Evolutionary conservation across 35 echinoderm and acorn worm genomes (phyloP), one percentile per base, ranked within the genome.

Genomic region (Ophioderma brevispina): DNA sequence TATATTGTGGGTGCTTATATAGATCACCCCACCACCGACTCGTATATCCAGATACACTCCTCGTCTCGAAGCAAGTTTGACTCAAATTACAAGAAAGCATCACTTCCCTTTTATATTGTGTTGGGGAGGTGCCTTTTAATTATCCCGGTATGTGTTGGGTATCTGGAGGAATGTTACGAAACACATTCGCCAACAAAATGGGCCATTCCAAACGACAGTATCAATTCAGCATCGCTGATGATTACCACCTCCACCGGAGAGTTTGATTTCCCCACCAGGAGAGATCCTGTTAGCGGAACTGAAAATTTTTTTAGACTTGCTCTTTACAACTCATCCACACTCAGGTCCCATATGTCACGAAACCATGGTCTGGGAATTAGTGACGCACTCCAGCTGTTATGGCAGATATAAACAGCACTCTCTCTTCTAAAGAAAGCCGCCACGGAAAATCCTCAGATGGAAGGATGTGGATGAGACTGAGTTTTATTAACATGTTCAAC

Each of bases 111-210:
- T 82, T 82, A n/a, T 76, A 40, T 84, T 1, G 76, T 90, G 28
- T 80, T 82, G n/a, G 33, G 88, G 88, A 3, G 88, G 88, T 1
- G 88, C 82, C 32, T n/a, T 90, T 90, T 34, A 82, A 90, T 64
- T 32, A 83, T 13, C 88, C 88, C n/a, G 88, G 80, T 37, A 36
- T 90, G 49, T 28, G 23, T 0, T 90, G n/a, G 88, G 88, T 64
- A 31, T 19, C 37, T 38, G 0, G 79, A 90, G 1, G 79, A n/a
- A 75, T 36, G 35, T 81, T 37, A 82, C 88, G n/a, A n/a, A n/a
- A n/a, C n/a, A n/a, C n/a, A n/a, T 4, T n/a, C 23, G 0, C 35
- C 79, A 14, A 23, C 41, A n/a, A 32, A 19, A 63, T 5, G 40
- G 38, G 25, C 81, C n/a, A n/a, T n/a, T 90, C 38, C 88, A 90